phyloP scores from a whole-genome alignment of 2,888 invertebrate species.

The Heteromurus nitidus region DNA sequence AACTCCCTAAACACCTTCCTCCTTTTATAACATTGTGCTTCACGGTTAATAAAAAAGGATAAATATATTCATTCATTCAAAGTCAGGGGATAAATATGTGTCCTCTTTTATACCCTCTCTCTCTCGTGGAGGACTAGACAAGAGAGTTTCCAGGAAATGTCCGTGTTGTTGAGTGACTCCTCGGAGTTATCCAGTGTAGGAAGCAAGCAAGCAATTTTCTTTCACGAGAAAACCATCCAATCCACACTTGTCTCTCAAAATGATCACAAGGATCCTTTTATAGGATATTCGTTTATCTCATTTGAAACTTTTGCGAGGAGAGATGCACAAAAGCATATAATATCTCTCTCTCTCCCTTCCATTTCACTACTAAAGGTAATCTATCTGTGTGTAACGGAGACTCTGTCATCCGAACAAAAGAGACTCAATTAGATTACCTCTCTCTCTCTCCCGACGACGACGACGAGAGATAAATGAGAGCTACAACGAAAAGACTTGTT shows the following conservation, averaged over 20 bases:
- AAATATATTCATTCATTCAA: slow-evolving; percentile 41
- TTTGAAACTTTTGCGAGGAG: slow-evolving; percentile 18
- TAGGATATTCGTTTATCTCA: neutral
- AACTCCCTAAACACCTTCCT: neutral
- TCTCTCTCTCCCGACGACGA: no score
- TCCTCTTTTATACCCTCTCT: neutral
- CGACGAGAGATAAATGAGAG: slow-evolving; percentile 14
- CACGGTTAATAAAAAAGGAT: slow-evolving; percentile 34
- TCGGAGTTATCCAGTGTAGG: slow-evolving; percentile 34
- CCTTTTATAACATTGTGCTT: neutral
- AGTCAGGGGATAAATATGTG: neutral
- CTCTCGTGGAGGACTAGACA: neutral
- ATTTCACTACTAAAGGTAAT: slow-evolving; percentile 39
- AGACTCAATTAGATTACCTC: slow-evolving; percentile 65
- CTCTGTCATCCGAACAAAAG: slow-evolving; percentile 63
- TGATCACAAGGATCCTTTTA: neutral
- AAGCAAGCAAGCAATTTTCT: slow-evolving; percentile 53
- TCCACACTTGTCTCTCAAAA: neutral
- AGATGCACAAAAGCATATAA: neutral
- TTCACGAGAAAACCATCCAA: slow-evolving; percentile 34
- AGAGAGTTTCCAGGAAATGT: neutral
- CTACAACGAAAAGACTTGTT: slow-evolving; percentile 47
- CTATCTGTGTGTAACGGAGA: slow-evolving; percentile 55
- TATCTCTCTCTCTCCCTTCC: neutral
- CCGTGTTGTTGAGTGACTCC: slow-evolving; percentile 38